Conservation (phyloP, 2,113 vertebrate genomes). For the Baryphthengus martii region DNA sequence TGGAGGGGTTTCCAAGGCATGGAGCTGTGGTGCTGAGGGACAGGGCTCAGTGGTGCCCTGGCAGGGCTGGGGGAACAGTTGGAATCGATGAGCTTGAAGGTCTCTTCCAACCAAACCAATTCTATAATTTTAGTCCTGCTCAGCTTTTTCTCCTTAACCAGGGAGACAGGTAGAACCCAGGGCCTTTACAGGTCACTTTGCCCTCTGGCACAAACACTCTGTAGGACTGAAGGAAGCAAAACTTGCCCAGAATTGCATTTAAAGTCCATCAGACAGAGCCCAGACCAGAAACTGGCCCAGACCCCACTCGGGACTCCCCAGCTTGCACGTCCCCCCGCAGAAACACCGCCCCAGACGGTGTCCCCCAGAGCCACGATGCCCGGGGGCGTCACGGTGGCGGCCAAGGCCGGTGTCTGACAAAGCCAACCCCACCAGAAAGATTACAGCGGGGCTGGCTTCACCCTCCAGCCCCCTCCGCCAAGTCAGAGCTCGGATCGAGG, state of each 20-base stretch:
- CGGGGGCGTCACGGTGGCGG: neutral
- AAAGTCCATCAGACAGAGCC: neutral
- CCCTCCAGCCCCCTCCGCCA: neutral
- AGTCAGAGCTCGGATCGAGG: neutral
- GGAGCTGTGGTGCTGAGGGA: no score
- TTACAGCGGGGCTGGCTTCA: neutral
- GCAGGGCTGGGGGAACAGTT: neutral
- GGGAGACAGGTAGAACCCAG: neutral
- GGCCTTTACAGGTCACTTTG: neutral
- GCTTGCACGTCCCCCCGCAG: neutral
- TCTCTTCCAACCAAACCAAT: neutral
- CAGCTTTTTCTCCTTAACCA: neutral
- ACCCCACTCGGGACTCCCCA: neutral
- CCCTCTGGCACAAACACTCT: neutral
- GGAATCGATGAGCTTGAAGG: neutral
- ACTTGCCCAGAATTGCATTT: neutral
- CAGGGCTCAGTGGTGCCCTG: no score
- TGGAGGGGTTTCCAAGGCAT: neutral
- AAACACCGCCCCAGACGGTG: neutral
- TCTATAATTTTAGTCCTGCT: neutral
- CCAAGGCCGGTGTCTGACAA: neutral
- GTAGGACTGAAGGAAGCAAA: neutral
- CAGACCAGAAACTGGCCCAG: neutral
- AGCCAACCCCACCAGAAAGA: neutral
- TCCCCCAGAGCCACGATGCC: rapidly evolving